Evolutionary conservation across 2,113 vertebrate species (phyloP).

Genomic region (Gobio gobio): DNA sequence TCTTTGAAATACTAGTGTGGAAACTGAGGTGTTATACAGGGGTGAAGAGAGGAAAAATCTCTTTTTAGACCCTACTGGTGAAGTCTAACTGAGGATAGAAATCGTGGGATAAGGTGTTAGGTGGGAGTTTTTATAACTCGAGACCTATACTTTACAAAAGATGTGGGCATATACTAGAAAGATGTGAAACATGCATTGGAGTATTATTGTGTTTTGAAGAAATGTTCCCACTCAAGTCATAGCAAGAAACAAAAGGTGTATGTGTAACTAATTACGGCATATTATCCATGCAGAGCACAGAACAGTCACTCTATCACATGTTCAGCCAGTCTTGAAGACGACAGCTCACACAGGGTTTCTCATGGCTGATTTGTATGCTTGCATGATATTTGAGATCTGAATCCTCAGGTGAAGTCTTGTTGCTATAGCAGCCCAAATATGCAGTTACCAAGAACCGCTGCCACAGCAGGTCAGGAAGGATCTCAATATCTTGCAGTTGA

Average conservation of each 20-base stretch:
- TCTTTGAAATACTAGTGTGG: constrained; percentile 38
- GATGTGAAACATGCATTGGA: constrained; percentile 16
- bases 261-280: neutral
- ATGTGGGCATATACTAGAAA: constrained; percentile 27
- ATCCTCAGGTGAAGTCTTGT: constrained; percentile 24
- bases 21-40: constrained; percentile 45
- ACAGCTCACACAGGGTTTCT: neutral
- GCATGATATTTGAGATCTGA: constrained; percentile 7
- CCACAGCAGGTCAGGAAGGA: neutral
- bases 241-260: neutral
- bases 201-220: constrained; percentile 31
- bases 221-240: neutral
- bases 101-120: constrained; percentile 6
- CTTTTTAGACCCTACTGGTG: constrained; percentile 7
- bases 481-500: neutral
- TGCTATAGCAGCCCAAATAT: constrained; percentile 17
- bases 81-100: constrained; percentile 14
- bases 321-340: constrained; percentile 27
- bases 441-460: neutral
- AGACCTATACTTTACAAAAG: constrained; percentile 1
- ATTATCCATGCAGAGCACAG: neutral
- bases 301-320: neutral
- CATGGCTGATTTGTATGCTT: constrained; percentile 33
- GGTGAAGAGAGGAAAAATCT: constrained; percentile 20
- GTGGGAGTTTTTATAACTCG: neutral